These are phyloP conservation scores for Luperina nickerlii DNA, from an alignment of 2,888 invertebrate genomes.

Conservation along the genomic window DNA sequence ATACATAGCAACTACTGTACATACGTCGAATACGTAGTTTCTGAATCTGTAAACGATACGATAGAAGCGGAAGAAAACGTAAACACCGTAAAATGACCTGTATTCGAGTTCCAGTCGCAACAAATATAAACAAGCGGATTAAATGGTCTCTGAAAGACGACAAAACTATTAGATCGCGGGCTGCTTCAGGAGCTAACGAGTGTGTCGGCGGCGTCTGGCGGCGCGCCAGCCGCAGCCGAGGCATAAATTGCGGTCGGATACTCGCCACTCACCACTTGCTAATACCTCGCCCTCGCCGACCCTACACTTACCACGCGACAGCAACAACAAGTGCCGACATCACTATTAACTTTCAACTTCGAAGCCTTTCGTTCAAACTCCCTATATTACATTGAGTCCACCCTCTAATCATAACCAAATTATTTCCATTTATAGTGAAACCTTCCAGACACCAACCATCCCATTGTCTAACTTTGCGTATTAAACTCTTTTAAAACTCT, in stretches of 20 bases:
- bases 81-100: conserved; percentile 69
- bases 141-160: conserved; percentile 80
- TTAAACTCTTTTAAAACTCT: conserved; percentile 8
- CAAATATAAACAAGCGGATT: conserved; percentile 82
- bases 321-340: conserved; percentile 75
- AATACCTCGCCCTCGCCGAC: conserved; percentile 56
- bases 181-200: conserved; percentile 82
- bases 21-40: not conserved
- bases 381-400: conserved; percentile 17
- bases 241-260: conserved; percentile 81
- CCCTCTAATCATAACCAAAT: conserved; percentile 45
- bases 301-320: conserved; percentile 68
- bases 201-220: conserved; percentile 79
- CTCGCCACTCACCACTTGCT: conserved; percentile 62
- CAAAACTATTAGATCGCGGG: conserved; percentile 85
- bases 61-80: conserved; percentile 45
- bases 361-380: conserved; percentile 24
- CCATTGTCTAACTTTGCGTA: conserved; percentile 16
- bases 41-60: conserved; percentile 21
- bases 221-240: conserved; percentile 75
- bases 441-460: conserved; percentile 36
- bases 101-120: conserved; percentile 67
- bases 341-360: conserved; percentile 56
- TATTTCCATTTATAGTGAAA: conserved; percentile 48
- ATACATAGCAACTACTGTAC: not conserved